phyloP scores from a whole-genome alignment of 2,113 vertebrate genomes.

The Tetraodon nigroviridis region DNA sequence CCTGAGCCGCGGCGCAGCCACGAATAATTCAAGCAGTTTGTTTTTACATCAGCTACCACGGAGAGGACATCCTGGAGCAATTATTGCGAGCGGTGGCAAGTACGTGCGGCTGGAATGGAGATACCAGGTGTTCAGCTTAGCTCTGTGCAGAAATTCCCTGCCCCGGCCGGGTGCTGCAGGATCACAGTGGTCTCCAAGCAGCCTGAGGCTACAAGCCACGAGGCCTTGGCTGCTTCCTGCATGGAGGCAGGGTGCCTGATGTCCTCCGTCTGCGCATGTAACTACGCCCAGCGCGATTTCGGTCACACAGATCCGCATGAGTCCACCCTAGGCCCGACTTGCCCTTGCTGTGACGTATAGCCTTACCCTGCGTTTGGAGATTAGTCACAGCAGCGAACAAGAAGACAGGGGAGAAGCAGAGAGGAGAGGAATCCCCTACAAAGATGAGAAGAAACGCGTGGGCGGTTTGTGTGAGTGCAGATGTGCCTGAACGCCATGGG shows the following conservation, averaged over 20 bases:
- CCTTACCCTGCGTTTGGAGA: slow-evolving; percentile 48
- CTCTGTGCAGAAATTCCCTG: slow-evolving; percentile 51
- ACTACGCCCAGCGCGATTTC: slow-evolving; percentile 38
- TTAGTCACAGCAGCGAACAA: slow-evolving; percentile 55
- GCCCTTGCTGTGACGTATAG: slow-evolving; percentile 56
- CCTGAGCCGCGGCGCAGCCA: slow-evolving; percentile 22
- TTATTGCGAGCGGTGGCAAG: slow-evolving; percentile 47
- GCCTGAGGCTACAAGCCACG: slow-evolving; percentile 41
- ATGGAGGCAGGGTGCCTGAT: slow-evolving; percentile 38
- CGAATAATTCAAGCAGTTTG: slow-evolving; percentile 52
- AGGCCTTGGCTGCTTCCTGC: slow-evolving; percentile 45
- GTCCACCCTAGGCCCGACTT: slow-evolving; percentile 24
- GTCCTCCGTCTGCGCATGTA: slow-evolving; percentile 40
- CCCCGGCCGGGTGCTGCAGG: slow-evolving; percentile 35
- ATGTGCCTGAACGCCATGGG: slow-evolving; percentile 34
- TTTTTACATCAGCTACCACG: slow-evolving; percentile 38
- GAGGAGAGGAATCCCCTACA: slow-evolving; percentile 29
- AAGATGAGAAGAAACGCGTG: slow-evolving; percentile 41
- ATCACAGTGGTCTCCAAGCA: slow-evolving; percentile 53
- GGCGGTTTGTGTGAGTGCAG: slow-evolving; percentile 32
- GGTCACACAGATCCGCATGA: slow-evolving; percentile 14
- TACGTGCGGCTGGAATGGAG: slow-evolving; percentile 51
- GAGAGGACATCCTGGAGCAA: slow-evolving; percentile 37
- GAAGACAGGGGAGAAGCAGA: slow-evolving; percentile 36
- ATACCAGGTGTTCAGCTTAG: slow-evolving; percentile 53